phyloP scores from a whole-genome alignment of 2,797 vertebrate species.

The Intellagama lesueurii region DNA sequence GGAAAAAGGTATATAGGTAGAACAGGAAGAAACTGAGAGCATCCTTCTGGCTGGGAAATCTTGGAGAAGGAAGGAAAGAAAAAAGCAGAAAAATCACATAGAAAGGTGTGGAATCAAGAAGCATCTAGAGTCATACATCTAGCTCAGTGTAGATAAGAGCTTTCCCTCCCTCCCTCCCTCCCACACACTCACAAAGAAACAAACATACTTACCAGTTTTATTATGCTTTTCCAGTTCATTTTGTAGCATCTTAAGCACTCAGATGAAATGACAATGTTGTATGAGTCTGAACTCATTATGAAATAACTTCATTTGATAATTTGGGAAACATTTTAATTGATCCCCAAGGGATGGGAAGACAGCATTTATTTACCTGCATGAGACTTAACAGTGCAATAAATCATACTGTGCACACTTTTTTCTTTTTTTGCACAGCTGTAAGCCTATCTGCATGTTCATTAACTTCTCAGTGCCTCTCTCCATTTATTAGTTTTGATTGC shows the following conservation, averaged over 20 bases:
- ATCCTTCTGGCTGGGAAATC: neutral
- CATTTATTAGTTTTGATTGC: constrained; percentile 62
- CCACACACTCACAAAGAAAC: neutral
- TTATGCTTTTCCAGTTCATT: constrained; percentile 28
- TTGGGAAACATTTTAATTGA: constrained; percentile 67
- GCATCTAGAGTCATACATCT: no score
- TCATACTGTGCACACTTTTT: constrained; percentile 15
- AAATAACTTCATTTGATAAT: constrained; percentile 60
- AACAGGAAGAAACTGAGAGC: no score
- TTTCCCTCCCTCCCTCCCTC: no score
- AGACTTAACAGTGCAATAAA: constrained; percentile 38
- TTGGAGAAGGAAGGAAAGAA: neutral
- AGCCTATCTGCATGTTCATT: constrained; percentile 45
- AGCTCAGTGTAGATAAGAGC: no score
- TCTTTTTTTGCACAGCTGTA: constrained; percentile 54
- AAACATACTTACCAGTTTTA: neutral
- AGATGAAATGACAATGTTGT: constrained; percentile 40
- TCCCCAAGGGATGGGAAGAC: constrained; percentile 56
- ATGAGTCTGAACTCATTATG: constrained; percentile 49
- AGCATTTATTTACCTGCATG: constrained; percentile 68
- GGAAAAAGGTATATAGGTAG: no score
- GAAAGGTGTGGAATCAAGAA: no score
- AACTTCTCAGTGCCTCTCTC: constrained; percentile 58
- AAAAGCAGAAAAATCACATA: neutral
- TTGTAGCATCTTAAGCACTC: neutral